Evolutionary conservation across 2,797 vertebrate species (phyloP), one percentile per base, ranked within the genome.

Genomic region (Xiphorhynchus erythropygius): DNA sequence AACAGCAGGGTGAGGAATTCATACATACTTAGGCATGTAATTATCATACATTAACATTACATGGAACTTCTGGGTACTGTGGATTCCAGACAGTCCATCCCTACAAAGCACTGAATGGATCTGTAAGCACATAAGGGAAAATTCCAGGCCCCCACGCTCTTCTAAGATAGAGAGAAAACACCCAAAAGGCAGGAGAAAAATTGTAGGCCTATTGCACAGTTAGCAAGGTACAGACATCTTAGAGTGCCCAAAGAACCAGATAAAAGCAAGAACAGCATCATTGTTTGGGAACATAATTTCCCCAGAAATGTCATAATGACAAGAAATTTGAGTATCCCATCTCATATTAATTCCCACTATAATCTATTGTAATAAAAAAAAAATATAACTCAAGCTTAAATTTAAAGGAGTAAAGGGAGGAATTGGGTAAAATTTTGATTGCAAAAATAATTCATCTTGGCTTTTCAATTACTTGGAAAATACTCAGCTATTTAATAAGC

Each of bases 401-500:
- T 18, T 17, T 25, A 81, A 78, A 81, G 10, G n/a, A 7, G 5
- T 11, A 22, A 82, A 84, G 10, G 33, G 35, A 81, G 76, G 37
- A 74, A 80, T 22, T 42, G 33, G 33, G 27, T 35, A 56, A 41
- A 70, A 67, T 59, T 91, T 68, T 67, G 22, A 56, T 16, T 70
- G 60, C 44, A 83, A 67, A 49, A 77, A 35, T 35, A 59, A 70
- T 46, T 79, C 33, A 65, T 70, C 63, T 75, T 77, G 32, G 24
- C 28, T 87, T 93, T 89, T 65, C 33, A 57, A 42, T 87, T 68
- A 77, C 50, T 86, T 47, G 86, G 64, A 32, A 95, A 87, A 89
- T 33, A 21, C 13, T 85, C 39, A 18, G 18, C 3, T 85, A n/a
- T 52, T 97, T 85, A 93, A 67, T 41, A 89, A 83, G 46, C 35